These are phyloP conservation scores for Pyrrhosoma nymphula DNA, from an alignment of 2,888 invertebrate genomes.

Conservation along the genomic window DNA sequence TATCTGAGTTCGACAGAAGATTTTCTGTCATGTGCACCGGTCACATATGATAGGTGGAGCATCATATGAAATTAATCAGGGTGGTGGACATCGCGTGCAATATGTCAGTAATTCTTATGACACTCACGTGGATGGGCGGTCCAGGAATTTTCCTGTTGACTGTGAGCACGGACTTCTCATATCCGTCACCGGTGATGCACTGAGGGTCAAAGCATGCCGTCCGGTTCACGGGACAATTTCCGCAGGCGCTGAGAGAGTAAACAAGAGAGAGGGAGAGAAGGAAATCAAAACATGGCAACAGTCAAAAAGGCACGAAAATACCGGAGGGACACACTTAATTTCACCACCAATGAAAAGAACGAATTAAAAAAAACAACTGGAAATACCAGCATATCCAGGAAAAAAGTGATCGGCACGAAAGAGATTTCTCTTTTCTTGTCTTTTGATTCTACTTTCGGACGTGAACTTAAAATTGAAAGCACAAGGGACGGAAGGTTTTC, in stretches of 20 bases:
- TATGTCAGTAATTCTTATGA: neutral
- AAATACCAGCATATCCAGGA: neutral
- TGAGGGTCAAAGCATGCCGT: constrained; percentile 78
- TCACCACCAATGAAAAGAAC: neutral
- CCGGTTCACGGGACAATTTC: constrained; percentile 77
- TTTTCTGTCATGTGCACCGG: no score
- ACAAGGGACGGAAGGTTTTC: neutral
- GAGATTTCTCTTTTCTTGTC: neutral
- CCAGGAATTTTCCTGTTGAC: constrained; percentile 79
- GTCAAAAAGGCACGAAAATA: neutral
- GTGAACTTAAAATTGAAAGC: neutral
- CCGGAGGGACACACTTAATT: neutral
- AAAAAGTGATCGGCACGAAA: neutral
- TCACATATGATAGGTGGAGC: no score
- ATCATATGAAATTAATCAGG: no score
- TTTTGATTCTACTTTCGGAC: neutral
- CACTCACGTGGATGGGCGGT: constrained; percentile 78
- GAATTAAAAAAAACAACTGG: no score
- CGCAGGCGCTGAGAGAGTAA: constrained; percentile 77
- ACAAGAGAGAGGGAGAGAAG: neutral
- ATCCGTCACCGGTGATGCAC: constrained; percentile 79
- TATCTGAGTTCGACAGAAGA: no score
- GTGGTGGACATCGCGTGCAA: no score
- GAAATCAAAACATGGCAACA: neutral
- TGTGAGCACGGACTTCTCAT: constrained; percentile 77